phyloP scores from a whole-genome alignment of 2,113 vertebrate species.

The Orthonyx spaldingii region DNA sequence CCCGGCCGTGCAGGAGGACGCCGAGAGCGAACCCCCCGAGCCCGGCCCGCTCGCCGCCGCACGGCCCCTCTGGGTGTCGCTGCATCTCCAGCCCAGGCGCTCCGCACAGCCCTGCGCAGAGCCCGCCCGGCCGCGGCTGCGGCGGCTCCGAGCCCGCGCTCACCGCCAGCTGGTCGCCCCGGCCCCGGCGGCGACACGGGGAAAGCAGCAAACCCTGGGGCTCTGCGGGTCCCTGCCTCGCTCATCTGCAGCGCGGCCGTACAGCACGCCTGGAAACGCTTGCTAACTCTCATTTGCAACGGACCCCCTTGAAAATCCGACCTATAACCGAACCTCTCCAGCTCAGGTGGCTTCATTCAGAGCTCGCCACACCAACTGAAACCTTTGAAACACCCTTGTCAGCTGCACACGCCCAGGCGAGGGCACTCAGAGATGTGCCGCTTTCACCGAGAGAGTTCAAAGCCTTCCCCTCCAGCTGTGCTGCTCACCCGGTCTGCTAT shows the following conservation, averaged over 20 bases:
- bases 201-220: neutral
- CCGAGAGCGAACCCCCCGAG: fast-evolving
- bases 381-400: neutral
- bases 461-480: neutral
- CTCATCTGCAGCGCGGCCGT: neutral
- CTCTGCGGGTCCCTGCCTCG: neutral
- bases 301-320: neutral
- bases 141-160: neutral
- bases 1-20: fast-evolving
- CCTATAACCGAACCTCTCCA: neutral
- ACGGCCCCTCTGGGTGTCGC: constrained; percentile 52
- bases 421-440: neutral
- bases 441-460: neutral
- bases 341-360: neutral
- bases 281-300: neutral
- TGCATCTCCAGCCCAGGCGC: constrained; percentile 27
- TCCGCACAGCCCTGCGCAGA: neutral
- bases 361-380: neutral
- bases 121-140: neutral
- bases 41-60: neutral
- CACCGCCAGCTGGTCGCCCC: fast-evolving
- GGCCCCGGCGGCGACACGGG: too few relatives aligned
- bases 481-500: neutral
- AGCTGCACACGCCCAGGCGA: neutral
- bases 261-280: neutral